Conservation (phyloP, 2,888 invertebrate species). For the Harpagoxenus sublaevis region DNA sequence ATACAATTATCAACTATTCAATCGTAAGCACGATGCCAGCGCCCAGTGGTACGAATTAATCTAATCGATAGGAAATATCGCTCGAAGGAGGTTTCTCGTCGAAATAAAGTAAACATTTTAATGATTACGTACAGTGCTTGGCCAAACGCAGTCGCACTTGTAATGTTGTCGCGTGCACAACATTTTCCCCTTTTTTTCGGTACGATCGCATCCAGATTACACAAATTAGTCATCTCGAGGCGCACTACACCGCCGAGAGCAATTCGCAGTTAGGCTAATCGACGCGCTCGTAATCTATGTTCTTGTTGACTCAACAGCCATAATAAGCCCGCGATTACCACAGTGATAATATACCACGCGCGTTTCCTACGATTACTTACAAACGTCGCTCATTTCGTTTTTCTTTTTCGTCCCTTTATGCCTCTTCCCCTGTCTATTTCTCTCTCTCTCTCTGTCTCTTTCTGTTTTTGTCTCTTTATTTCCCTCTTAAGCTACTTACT, state of each 20-base stretch:
- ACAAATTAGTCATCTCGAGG: constrained; percentile 37
- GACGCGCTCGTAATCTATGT: constrained; percentile 30
- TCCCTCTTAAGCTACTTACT: background rate
- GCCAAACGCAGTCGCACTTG: constrained; percentile 18
- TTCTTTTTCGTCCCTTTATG: constrained; percentile 67
- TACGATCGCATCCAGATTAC: constrained; percentile 26
- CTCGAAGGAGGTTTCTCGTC: background rate
- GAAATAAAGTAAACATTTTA: constrained; percentile 35
- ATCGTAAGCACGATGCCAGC: background rate
- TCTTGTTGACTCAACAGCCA: constrained; percentile 47
- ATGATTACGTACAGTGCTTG: background rate
- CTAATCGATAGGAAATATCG: background rate
- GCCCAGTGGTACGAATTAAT: background rate
- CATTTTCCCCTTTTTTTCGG: constrained; percentile 6
- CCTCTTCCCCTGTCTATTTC: constrained; percentile 47
- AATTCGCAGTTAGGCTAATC: constrained; percentile 49
- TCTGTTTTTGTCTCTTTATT: background rate
- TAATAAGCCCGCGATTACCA: constrained; percentile 42
- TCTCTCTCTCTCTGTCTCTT: background rate
- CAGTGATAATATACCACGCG: constrained; percentile 52
- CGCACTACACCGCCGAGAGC: constrained; percentile 30
- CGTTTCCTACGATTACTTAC: constrained; percentile 44
- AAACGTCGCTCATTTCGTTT: constrained; percentile 9
- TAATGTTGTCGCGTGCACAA: constrained; percentile 3
- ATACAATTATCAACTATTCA: background rate